Evolutionary conservation across 2,113 vertebrate genomes (phyloP).

Genomic region (Zosterops pallidus): DNA sequence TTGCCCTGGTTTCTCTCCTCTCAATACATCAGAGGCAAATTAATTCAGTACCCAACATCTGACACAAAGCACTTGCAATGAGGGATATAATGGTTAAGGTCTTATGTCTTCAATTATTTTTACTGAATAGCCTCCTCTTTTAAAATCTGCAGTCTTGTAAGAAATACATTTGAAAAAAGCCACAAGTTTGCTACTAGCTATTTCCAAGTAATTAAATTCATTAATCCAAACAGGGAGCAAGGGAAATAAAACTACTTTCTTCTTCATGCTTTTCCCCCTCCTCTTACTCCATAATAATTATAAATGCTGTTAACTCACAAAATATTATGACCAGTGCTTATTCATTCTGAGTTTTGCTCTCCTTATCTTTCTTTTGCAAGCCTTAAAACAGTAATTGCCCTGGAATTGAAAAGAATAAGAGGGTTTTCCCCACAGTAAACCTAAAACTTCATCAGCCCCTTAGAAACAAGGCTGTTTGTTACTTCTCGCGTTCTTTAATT

Average conservation of each 20-base stretch:
- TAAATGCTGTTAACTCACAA: background rate
- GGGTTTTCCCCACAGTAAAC: background rate
- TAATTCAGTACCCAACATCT: constrained; percentile 4
- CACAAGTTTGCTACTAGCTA: constrained; percentile 7
- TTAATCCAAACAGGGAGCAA: constrained; percentile 28
- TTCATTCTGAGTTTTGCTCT: background rate
- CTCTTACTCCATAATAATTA: background rate
- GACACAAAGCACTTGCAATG: background rate
- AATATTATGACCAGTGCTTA: background rate
- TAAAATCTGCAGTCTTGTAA: constrained; percentile 13
- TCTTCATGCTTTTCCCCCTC: background rate
- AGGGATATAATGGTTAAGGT: background rate
- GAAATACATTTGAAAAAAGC: constrained; percentile 27
- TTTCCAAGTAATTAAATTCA: constrained; percentile 43
- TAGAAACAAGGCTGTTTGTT: background rate
- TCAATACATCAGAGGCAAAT: background rate
- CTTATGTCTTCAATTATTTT: constrained; percentile 13
- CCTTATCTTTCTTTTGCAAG: constrained; percentile 16
- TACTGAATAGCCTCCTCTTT: background rate
- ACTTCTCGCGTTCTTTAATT: background rate
- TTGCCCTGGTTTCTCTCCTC: background rate
- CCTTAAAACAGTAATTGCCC: background rate
- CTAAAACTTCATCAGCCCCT: background rate
- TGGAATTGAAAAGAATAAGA: background rate
- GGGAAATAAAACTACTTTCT: constrained; percentile 30